A percentile compares a stretch with the other conserved stretches of the same genome.
Evolutionary conservation across 2,888 invertebrate genomes (phyloP).

Genomic region (Drosophila aldrichi): DNA sequence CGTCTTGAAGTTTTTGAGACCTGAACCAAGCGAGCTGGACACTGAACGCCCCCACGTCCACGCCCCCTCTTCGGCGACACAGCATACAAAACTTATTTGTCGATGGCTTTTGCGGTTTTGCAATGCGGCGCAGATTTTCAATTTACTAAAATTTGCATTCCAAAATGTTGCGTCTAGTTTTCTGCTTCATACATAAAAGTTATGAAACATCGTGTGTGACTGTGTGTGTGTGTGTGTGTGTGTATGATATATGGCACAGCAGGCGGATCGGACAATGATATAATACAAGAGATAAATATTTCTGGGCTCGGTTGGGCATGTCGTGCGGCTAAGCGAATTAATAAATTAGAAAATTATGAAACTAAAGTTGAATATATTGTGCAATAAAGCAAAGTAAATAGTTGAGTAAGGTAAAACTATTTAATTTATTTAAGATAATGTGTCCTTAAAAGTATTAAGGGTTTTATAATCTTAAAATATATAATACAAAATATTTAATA

Average conservation of each 20-base stretch:
- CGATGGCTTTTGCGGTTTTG: constrained; percentile 65
- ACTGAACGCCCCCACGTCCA: constrained; percentile 16
- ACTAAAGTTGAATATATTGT: not conserved
- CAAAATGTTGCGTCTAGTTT: constrained; percentile 58
- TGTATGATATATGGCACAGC: constrained; percentile 59
- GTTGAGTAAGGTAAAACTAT: not conserved
- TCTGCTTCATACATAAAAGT: constrained; percentile 35
- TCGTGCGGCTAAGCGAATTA: not conserved
- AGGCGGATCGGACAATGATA: constrained; percentile 24
- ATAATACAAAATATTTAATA: too few species aligned
- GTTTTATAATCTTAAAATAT: too few species aligned
- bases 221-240: constrained; percentile 21
- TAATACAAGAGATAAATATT: constrained; percentile 4
- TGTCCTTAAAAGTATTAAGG: too few species aligned
- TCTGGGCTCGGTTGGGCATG: not conserved
- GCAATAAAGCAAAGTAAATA: not conserved
- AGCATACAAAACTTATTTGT: constrained; percentile 61
- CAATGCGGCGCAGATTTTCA: constrained; percentile 65
- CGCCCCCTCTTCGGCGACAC: not conserved
- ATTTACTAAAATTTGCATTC: constrained; percentile 76
- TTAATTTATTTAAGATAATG: too few species aligned
- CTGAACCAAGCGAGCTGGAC: constrained; percentile 26
- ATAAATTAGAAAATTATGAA: not conserved
- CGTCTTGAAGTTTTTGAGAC: constrained; percentile 65
- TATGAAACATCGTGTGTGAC: constrained; percentile 24